phyloP scores from a whole-genome alignment of 2,888 invertebrate species.

The Petrolisthes manimaculis region DNA sequence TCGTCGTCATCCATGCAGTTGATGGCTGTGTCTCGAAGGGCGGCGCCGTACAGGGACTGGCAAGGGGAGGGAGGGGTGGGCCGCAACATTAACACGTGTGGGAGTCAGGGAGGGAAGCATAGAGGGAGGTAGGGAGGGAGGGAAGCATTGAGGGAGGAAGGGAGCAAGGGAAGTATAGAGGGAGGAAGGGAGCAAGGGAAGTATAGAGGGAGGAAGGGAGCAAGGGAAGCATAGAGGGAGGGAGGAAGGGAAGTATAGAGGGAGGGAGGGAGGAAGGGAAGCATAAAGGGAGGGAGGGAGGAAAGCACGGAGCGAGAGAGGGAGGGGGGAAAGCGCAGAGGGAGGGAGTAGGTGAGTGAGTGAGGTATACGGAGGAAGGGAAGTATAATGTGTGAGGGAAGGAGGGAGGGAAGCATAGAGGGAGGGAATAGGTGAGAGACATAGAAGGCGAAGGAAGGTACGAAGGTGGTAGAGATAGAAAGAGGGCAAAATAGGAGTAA shows the following conservation, averaged over 20 bases:
- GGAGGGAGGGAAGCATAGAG: neutral
- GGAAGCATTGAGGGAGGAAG: neutral
- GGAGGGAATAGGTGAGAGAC: neutral
- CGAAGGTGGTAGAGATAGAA: neutral
- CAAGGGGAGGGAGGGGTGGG: conserved; percentile 7
- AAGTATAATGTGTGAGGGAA: too few species aligned
- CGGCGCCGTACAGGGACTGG: conserved; percentile 63
- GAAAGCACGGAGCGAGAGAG: neutral
- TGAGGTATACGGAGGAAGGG: too few species aligned
- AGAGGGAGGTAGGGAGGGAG: neutral
- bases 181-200: neutral
- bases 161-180: neutral
- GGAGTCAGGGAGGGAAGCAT: neutral
- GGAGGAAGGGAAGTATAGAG: neutral
- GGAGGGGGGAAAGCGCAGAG: neutral
- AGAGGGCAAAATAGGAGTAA: neutral
- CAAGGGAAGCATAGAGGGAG: neutral
- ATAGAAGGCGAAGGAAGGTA: neutral
- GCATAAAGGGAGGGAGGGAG: neutral
- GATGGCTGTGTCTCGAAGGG: conserved; percentile 67
- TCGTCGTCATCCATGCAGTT: conserved; percentile 65
- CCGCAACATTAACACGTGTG: conserved; percentile 26
- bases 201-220: neutral
- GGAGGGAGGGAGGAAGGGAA: too few species aligned
- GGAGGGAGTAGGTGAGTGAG: too few species aligned